Conservation (phyloP, 2,113 vertebrate genomes). For the Aptenodytes patagonicus region DNA sequence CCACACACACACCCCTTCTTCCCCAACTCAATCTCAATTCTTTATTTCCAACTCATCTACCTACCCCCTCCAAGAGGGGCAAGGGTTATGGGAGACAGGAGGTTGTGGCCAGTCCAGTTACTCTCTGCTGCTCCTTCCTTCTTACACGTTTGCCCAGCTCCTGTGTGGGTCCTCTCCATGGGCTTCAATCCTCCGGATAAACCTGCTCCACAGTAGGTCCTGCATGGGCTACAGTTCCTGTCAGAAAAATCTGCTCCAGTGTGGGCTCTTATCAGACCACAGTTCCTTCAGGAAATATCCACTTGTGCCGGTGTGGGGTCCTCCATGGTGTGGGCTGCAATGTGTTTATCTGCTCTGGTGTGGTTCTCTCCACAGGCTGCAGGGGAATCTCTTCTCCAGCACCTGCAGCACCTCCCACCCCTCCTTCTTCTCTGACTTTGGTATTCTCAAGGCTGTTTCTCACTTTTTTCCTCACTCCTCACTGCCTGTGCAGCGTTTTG, state of each 20-base stretch:
- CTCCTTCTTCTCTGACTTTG: background rate
- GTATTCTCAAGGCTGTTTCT: background rate
- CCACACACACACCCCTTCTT: background rate
- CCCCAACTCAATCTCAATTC: background rate
- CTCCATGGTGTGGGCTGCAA: background rate
- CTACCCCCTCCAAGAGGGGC: background rate
- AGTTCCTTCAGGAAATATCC: background rate
- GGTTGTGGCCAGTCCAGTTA: background rate
- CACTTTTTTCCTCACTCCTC: background rate
- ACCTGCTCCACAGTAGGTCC: background rate
- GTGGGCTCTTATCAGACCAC: background rate
- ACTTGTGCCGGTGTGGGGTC: background rate
- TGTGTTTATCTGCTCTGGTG: background rate
- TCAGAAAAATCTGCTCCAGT: background rate
- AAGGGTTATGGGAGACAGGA: background rate
- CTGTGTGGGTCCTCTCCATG: background rate
- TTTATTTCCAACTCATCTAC: background rate
- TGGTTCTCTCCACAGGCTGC: background rate
- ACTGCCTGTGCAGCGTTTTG: background rate
- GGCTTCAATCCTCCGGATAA: background rate
- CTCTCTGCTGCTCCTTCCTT: background rate
- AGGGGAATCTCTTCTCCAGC: background rate
- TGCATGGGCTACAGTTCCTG: background rate
- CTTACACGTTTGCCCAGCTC: background rate
- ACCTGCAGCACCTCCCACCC: background rate